Evolutionary conservation across 2,797 vertebrate genomes (phyloP).

Genomic region (Vireo griseus): DNA sequence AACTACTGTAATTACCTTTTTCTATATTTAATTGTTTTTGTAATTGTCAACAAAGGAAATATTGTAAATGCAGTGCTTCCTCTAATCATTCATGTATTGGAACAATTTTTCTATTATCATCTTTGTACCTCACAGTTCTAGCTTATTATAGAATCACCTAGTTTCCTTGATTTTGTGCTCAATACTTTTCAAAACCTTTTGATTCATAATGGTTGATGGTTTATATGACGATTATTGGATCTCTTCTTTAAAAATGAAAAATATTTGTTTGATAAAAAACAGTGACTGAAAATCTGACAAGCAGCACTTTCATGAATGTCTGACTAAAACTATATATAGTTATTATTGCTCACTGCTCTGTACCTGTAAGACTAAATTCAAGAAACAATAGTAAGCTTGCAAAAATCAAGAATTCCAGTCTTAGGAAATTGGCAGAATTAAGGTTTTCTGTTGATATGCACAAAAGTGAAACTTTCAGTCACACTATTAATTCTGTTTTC

Average conservation of each 20-base stretch:
- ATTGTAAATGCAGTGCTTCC: background rate
- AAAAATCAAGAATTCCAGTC: background rate
- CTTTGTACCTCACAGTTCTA: background rate
- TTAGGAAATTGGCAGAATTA: background rate
- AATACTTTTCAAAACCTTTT: background rate
- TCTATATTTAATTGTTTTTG: background rate
- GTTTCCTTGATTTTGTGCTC: background rate
- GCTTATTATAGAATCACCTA: background rate
- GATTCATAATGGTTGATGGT: background rate
- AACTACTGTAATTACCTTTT: background rate
- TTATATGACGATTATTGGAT: background rate
- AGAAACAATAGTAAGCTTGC: background rate
- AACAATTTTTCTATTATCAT: background rate
- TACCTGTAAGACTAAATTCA: background rate
- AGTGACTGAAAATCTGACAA: background rate
- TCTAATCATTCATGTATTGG: background rate
- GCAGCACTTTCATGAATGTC: background rate
- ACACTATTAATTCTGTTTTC: background rate
- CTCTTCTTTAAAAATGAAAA: conserved; percentile 4
- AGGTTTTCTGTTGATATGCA: background rate
- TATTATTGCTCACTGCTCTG: background rate
- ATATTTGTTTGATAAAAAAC: background rate
- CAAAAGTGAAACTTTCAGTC: background rate
- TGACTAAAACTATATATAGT: background rate
- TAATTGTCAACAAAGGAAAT: background rate